These are phyloP conservation scores for Trachemys scripta DNA, from an alignment of 2,113 vertebrate species.

Conservation along the genomic window DNA sequence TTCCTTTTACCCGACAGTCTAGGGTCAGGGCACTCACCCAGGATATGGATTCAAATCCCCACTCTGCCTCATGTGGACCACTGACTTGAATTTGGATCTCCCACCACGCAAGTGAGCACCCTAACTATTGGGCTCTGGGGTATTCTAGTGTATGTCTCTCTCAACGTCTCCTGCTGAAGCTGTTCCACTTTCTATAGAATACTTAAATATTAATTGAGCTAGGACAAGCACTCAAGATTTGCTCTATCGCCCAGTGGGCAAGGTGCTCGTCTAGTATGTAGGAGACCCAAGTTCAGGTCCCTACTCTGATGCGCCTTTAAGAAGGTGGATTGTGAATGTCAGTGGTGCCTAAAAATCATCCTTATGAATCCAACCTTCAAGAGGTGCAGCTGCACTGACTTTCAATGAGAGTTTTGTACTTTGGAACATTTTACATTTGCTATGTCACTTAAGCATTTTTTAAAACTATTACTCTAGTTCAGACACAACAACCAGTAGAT, in stretches of 20 bases:
- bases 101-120: background rate
- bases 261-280: no score
- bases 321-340: background rate
- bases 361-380: no score
- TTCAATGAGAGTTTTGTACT: background rate
- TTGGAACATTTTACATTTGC: background rate
- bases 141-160: background rate
- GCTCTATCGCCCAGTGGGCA: background rate
- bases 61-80: background rate
- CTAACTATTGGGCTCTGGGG: background rate
- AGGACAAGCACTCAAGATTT: background rate
- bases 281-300: background rate
- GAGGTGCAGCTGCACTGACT: background rate
- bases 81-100: background rate
- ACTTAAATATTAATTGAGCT: background rate
- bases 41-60: background rate
- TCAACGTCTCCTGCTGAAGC: background rate
- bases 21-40: background rate
- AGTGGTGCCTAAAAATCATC: background rate
- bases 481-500: background rate
- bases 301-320: background rate
- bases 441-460: background rate
- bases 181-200: background rate
- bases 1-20: background rate
- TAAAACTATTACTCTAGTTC: background rate